Conservation (phyloP, 2,888 invertebrate genomes). For the Leptinotarsa tumamoca region DNA sequence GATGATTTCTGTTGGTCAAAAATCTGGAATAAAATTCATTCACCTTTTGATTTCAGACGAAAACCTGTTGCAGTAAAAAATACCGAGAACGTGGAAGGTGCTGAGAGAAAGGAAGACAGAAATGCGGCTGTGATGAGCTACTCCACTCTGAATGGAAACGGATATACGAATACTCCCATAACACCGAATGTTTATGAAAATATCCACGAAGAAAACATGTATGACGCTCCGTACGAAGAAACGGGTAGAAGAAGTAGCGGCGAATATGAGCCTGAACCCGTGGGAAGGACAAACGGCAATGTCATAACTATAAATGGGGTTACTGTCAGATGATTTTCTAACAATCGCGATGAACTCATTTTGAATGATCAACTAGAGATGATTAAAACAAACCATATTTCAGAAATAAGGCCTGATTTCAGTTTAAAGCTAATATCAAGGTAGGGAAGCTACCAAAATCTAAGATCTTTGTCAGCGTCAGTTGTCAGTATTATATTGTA, state of each 20-base stretch:
- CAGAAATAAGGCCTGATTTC: background rate
- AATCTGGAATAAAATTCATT: background rate
- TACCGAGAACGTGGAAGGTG: constrained; percentile 88
- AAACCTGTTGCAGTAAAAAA: constrained; percentile 90
- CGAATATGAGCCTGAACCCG: constrained; percentile 77
- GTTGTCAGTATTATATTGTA: too few relatives aligned
- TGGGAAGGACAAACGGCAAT: constrained; percentile 68
- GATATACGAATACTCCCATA: constrained; percentile 57
- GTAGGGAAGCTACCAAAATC: too few relatives aligned
- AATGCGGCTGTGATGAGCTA: constrained; percentile 92
- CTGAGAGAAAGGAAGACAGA: constrained; percentile 86
- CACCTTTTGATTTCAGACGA: constrained; percentile 68
- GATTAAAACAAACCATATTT: background rate
- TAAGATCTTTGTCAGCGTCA: too few relatives aligned
- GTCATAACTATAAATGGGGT: constrained; percentile 91
- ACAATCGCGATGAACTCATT: background rate
- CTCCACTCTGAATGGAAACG: constrained; percentile 80
- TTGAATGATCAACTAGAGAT: background rate
- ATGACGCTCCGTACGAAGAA: constrained; percentile 82
- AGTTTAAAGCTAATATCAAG: too few relatives aligned
- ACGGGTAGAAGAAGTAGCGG: constrained; percentile 71
- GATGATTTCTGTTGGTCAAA: too few relatives aligned
- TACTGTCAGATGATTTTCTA: constrained; percentile 76
- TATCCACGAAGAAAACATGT: constrained; percentile 77
- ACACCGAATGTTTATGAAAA: constrained; percentile 72